These are phyloP conservation scores for Cyrtorhinus lividipennis DNA, from an alignment of 1,140 invertebrate genomes.

Conservation along the genomic window DNA sequence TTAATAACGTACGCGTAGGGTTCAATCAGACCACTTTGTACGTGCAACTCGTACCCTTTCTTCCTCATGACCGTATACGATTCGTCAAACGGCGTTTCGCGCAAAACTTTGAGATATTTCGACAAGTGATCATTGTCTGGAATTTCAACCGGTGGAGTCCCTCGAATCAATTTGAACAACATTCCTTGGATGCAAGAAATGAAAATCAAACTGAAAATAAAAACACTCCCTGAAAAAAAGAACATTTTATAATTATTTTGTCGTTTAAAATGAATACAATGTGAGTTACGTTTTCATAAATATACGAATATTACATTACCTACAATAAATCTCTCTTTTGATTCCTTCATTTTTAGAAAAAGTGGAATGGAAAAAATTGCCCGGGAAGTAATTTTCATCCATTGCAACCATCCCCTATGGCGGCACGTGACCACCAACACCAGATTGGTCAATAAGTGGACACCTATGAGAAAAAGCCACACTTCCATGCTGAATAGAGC, in stretches of 20 bases:
- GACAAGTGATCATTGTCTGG: background rate
- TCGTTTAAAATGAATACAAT: background rate
- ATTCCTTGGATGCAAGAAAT: background rate
- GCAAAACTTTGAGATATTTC: background rate
- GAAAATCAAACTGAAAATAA: conserved; percentile 1
- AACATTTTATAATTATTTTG: background rate
- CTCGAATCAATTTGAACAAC: background rate
- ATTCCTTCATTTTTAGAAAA: background rate
- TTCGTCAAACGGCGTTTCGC: background rate
- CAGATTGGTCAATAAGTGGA: background rate
- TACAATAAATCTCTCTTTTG: background rate
- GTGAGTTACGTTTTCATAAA: background rate
- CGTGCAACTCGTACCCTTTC: background rate
- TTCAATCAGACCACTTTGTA: background rate
- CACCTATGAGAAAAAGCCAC: background rate
- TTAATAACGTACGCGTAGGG: background rate
- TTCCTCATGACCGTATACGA: background rate
- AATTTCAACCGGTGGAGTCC: background rate
- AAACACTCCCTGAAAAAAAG: background rate
- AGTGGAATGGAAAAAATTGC: background rate
- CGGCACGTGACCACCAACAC: background rate
- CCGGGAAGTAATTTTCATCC: background rate
- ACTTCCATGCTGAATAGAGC: background rate
- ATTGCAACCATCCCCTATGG: background rate
- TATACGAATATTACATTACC: background rate